Conservation (phyloP, 1,140 invertebrate genomes). For the Pectinophora gossypiella region DNA sequence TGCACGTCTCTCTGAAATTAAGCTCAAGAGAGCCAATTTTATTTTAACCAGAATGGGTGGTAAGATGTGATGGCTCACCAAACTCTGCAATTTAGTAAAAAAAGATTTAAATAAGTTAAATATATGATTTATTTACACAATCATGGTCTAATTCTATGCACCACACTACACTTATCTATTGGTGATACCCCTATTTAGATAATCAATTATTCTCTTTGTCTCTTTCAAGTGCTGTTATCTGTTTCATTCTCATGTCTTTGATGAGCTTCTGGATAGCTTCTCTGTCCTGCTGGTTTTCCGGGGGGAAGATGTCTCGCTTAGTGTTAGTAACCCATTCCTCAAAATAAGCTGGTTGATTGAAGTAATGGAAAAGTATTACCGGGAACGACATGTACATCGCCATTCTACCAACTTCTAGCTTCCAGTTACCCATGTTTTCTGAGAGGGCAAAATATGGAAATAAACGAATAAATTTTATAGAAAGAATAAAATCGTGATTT, state of each 20-base stretch:
- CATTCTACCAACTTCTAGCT: slow-evolving; percentile 89
- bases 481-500: too few species aligned
- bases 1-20: neutral
- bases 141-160: slow-evolving; percentile 4
- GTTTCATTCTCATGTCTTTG: slow-evolving; percentile 75
- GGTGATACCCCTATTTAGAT: neutral
- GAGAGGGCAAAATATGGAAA: too few species aligned
- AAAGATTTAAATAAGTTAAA: neutral
- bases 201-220: slow-evolving; percentile 18
- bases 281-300: slow-evolving; percentile 76
- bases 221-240: slow-evolving; percentile 41
- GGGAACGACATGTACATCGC: slow-evolving; percentile 90
- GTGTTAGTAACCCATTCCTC: slow-evolving; percentile 86
- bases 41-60: neutral
- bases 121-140: neutral
- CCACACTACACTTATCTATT: neutral
- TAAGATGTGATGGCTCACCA: neutral
- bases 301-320: slow-evolving; percentile 82
- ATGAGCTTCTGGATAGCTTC: slow-evolving; percentile 78
- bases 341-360: slow-evolving; percentile 89
- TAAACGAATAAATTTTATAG: too few species aligned
- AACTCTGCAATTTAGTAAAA: neutral
- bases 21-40: neutral
- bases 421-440: slow-evolving; percentile 83
- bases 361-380: slow-evolving; percentile 87